Evolutionary conservation across 2,888 invertebrate species (phyloP), one percentile per base, ranked within the genome.

Genomic region (Helleia helle): DNA sequence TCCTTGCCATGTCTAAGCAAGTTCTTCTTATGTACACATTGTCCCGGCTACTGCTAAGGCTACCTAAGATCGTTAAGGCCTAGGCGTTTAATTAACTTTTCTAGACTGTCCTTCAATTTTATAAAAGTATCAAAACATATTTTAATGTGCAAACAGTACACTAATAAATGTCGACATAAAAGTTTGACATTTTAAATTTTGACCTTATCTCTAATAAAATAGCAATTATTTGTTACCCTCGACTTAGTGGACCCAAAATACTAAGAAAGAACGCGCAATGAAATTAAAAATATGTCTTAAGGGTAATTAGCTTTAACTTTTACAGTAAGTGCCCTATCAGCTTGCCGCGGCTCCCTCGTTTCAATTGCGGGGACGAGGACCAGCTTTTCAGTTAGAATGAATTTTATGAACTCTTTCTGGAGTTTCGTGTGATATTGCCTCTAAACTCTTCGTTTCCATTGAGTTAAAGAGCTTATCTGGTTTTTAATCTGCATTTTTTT

Each of bases 221-320:
- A 65, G 77, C 80, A 80, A 80, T 80, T 79, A 79, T 67, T 61
- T 59, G 66, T 65, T 73, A 77, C 80, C 79, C 79, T 72, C 40
- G 58, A 63, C 66, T 75, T 73, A 67, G 66, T 75, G 68, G 76
- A 76, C 75, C 79, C 75, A 71, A 71, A 77, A 75, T 65, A 71
- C 75, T 74, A 72, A 73, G 72, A 77, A 75, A 77, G 71, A 79
- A 74, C 71, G 75, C 71, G 77, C 84, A 85, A 86, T 86, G 85
- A 86, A 86, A 86, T 86, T 86, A 86, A 86, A 86, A 86, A 86
- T 86, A 86, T 86, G 86, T 85, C 85, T 86, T 85, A 83, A 84
- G 86, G 85, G 86, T 84, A 86, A 86, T 86, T 86, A 86, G 85
- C 81, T 76, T 79, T 74, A 84, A 84, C 84, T 84, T 84, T 84